These are phyloP conservation scores for Oreochromis tanganicae DNA, from an alignment of 2,113 vertebrate species.

Conservation along the genomic window DNA sequence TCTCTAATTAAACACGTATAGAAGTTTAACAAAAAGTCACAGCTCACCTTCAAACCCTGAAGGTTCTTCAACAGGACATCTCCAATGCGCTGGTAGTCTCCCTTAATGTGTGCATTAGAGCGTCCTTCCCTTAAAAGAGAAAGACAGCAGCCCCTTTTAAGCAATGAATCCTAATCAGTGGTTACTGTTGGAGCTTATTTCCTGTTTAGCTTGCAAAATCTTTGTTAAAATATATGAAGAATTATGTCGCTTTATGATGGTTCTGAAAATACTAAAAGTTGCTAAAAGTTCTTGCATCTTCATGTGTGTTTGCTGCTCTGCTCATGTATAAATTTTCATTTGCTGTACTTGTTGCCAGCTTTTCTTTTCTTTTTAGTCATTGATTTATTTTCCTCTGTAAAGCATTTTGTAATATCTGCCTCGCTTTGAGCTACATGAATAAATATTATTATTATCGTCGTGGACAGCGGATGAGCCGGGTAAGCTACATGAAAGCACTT, in stretches of 20 bases:
- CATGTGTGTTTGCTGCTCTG: background rate
- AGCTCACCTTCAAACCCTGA: constrained; percentile 86
- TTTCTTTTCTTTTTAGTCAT: background rate
- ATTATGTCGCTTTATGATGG: background rate
- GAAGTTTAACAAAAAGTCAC: background rate
- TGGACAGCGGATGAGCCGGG: background rate
- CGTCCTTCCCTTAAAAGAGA: constrained; percentile 84
- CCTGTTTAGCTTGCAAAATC: background rate
- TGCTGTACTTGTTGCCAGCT: background rate
- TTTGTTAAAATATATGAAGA: background rate
- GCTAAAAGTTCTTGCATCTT: background rate
- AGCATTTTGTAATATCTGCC: background rate
- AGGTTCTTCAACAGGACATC: constrained; percentile 94
- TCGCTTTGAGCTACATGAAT: background rate
- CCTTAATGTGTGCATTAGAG: constrained; percentile 91
- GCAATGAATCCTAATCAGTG: background rate
- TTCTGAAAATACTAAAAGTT: background rate
- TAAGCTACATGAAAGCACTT: background rate
- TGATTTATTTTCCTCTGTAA: background rate
- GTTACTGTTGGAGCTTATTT: background rate
- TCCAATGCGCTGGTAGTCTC: constrained; percentile 92
- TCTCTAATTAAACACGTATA: background rate
- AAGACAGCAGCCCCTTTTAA: background rate
- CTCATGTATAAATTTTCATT: background rate
- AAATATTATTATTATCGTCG: background rate